phyloP scores from a whole-genome alignment of 23 tunicate genomes.

The Diplosoma virens region DNA sequence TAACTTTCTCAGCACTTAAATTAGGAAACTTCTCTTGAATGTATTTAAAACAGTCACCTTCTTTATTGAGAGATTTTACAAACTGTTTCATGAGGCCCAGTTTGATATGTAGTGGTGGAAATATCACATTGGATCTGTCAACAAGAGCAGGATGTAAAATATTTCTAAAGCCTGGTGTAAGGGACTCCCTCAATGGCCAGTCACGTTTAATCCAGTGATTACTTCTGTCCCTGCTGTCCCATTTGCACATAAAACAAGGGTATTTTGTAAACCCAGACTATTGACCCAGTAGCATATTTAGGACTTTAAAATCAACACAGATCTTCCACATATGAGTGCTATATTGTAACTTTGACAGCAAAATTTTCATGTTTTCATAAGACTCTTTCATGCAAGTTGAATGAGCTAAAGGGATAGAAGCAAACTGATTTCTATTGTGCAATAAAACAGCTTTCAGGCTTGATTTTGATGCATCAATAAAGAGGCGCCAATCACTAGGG shows the following conservation, averaged over 20 bases:
- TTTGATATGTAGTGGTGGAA: conserved; percentile 23
- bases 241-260: conserved; percentile 37
- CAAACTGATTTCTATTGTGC: conserved; percentile 39
- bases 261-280: conserved; percentile 36
- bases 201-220: conserved; percentile 44
- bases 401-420: too few relatives aligned
- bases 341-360: conserved; percentile 25
- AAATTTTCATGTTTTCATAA: conserved; percentile 31
- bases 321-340: conserved; percentile 29
- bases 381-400: conserved; percentile 9
- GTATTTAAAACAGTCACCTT: conserved; percentile 32
- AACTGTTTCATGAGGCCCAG: conserved; percentile 38
- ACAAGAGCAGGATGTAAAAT: conserved; percentile 35
- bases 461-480: conserved; percentile 29
- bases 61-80: conserved; percentile 41
- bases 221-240: conserved; percentile 26
- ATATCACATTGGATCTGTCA: too few relatives aligned
- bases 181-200: conserved; percentile 27
- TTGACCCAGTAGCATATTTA: conserved; percentile 24
- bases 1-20: conserved; percentile 34
- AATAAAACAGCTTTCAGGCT: conserved; percentile 34
- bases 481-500: conserved; percentile 20
- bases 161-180: conserved; percentile 24
- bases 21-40: conserved; percentile 29
- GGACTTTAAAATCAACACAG: too few relatives aligned